Percentiles rank a stretch among this genome's conserved stretches.
Evolutionary conservation across 2,888 invertebrate genomes (phyloP).

Genomic region (Crematogaster levior): DNA sequence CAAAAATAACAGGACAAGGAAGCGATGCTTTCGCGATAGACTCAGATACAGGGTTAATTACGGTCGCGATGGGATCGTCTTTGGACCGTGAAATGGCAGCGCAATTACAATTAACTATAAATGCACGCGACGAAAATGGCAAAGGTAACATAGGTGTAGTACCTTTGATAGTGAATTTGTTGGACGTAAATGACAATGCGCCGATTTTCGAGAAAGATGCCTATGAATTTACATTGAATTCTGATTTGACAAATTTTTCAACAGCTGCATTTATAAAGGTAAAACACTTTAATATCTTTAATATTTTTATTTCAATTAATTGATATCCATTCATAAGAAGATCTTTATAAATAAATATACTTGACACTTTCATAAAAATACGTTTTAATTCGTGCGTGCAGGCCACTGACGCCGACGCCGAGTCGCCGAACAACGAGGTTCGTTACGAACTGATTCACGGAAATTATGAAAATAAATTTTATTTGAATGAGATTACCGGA

Average conservation of each 20-base stretch:
- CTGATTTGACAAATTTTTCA: constrained; percentile 91
- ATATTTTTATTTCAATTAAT: not conserved
- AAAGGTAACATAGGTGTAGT: constrained; percentile 91
- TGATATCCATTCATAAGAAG: not conserved
- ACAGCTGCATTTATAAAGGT: constrained; percentile 91
- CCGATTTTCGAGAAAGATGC: constrained; percentile 93
- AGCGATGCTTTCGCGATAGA: constrained; percentile 93
- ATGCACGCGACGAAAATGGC: constrained; percentile 95
- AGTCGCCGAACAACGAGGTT: constrained; percentile 94
- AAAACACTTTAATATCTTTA: constrained; percentile 1
- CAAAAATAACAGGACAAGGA: constrained; percentile 91
- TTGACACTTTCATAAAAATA: not conserved
- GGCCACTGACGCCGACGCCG: constrained; percentile 94
- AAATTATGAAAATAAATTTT: constrained; percentile 91
- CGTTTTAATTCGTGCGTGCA: constrained; percentile 63
- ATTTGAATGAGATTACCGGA: constrained; percentile 91
- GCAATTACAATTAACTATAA: constrained; percentile 92
- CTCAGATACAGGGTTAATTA: constrained; percentile 92
- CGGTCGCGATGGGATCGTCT: constrained; percentile 90
- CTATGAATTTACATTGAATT: constrained; percentile 93
- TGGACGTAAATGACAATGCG: constrained; percentile 94
- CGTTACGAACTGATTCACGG: constrained; percentile 94
- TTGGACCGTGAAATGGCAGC: constrained; percentile 94
- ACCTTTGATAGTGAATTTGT: constrained; percentile 91
- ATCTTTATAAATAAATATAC: not conserved